phyloP scores from a whole-genome alignment of 2,888 invertebrate genomes.

The Calliopum simillimum region DNA sequence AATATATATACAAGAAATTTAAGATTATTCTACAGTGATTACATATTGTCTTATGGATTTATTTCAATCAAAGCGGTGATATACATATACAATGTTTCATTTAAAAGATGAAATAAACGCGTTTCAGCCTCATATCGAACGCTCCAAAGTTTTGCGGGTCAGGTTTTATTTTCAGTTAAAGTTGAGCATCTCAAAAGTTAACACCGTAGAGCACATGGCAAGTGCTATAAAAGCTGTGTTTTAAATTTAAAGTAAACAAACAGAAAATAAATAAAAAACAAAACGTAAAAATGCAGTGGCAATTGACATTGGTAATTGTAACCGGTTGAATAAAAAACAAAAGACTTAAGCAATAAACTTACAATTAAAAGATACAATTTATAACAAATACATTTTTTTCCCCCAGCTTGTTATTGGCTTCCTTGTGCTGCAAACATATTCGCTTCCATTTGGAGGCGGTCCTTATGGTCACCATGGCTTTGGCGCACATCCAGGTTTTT shows the following conservation, averaged over 20 bases:
- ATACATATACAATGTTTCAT: no score
- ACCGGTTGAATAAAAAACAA: neutral
- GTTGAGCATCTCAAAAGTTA: constrained; percentile 9
- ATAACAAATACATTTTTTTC: neutral
- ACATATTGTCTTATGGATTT: neutral
- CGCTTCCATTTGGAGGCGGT: no score
- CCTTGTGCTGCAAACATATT: neutral
- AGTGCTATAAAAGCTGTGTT: neutral
- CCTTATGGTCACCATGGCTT: no score
- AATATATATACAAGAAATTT: neutral
- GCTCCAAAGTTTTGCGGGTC: neutral
- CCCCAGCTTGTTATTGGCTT: no score
- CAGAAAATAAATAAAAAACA: neutral
- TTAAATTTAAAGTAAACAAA: neutral
- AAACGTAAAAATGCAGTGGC: neutral
- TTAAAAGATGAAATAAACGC: neutral
- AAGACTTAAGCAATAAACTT: neutral
- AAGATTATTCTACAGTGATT: constrained; percentile 14
- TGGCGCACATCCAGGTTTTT: neutral
- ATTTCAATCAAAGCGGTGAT: constrained; percentile 7
- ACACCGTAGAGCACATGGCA: neutral
- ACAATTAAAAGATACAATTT: neutral
- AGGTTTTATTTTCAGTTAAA: neutral
- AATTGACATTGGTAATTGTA: constrained; percentile 5
- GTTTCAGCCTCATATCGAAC: constrained; percentile 3